phyloP scores from a whole-genome alignment of 2,113 vertebrate genomes.

The Cervus canadensis region DNA sequence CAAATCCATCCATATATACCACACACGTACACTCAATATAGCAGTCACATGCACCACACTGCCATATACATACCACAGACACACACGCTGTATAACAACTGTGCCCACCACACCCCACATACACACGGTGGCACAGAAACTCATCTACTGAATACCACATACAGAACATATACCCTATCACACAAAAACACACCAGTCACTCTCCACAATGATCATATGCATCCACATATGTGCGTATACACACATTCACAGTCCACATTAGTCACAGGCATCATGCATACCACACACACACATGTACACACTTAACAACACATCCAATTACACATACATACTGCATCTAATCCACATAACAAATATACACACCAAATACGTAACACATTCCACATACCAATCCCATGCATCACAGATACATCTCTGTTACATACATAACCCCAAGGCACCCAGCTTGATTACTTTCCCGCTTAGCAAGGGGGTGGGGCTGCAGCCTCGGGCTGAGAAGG shows the following conservation, averaged over 20 bases:
- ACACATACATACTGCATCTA: not conserved
- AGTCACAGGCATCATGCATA: not conserved
- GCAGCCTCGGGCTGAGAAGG: not conserved
- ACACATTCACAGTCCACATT: not conserved
- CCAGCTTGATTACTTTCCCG: not conserved
- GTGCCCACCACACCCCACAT: not conserved
- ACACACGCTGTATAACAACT: not conserved
- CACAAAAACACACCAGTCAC: not conserved
- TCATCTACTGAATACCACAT: not conserved
- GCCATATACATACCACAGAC: not conserved
- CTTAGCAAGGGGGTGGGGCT: not conserved
- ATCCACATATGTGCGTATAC: not conserved
- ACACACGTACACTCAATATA: no score
- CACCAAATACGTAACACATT: not conserved
- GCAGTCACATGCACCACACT: not conserved
- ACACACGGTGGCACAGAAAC: not conserved
- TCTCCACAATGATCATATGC: not conserved
- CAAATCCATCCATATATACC: not conserved
- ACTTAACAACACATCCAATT: not conserved
- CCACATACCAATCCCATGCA: not conserved
- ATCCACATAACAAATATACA: not conserved
- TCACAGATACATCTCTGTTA: not conserved
- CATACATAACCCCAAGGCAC: not conserved
- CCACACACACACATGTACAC: not conserved
- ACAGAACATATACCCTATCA: not conserved